A percentile compares a stretch with the other conserved stretches of the same genome.
phyloP scores from a whole-genome alignment of 2,113 vertebrate genomes.

The Phylloscopus trochilus region DNA sequence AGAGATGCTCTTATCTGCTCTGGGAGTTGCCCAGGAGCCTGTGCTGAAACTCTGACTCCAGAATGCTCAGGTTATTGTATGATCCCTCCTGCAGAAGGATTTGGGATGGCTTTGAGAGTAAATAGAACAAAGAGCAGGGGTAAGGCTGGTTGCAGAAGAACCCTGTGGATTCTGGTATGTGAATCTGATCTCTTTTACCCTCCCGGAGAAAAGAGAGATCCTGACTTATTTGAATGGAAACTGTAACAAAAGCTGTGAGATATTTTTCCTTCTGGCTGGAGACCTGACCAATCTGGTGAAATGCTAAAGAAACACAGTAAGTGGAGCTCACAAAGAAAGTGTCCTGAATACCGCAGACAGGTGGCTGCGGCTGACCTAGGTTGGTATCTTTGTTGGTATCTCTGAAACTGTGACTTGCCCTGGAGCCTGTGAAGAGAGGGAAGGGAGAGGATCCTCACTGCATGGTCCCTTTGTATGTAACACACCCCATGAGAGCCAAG shows the following conservation, averaged over 20 bases:
- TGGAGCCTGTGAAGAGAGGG: neutral
- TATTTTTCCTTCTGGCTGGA: neutral
- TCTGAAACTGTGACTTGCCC: neutral
- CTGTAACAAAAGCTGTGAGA: neutral
- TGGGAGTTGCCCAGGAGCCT: neutral
- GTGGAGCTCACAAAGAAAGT: neutral
- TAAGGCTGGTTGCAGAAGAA: neutral
- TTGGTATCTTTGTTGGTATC: neutral
- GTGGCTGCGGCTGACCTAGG: neutral
- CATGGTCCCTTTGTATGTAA: neutral
- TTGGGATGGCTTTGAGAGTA: neutral
- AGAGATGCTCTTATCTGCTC: neutral
- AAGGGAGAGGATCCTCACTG: neutral
- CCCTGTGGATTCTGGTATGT: neutral
- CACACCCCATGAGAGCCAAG: neutral
- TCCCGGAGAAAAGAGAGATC: neutral
- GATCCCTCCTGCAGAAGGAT: neutral
- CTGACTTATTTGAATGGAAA: neutral
- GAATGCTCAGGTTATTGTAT: neutral
- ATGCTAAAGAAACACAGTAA: neutral
- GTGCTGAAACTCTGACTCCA: neutral
- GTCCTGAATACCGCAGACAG: rapidly evolving
- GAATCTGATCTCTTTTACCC: neutral
- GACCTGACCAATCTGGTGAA: neutral
- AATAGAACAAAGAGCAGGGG: neutral